A percentile compares a stretch with the other conserved stretches of the same genome.
Conservation (phyloP, 2,797 vertebrate genomes). For the Crenichthys baileyi region DNA sequence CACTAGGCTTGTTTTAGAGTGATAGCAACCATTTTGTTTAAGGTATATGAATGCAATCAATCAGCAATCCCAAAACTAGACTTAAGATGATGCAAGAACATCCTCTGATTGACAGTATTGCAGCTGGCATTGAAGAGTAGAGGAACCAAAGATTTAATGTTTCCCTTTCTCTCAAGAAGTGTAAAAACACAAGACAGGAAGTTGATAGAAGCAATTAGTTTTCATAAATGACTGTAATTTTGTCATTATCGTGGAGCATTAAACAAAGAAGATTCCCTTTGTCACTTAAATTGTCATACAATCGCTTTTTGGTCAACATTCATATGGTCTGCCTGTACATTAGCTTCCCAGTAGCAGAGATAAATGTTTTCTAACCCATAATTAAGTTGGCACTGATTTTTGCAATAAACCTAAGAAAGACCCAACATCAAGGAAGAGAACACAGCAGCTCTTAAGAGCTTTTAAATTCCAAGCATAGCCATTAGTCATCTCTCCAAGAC, state of each 20-base stretch:
- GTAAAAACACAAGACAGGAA: neutral
- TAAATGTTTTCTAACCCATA: conserved; percentile 19
- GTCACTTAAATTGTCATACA: conserved; percentile 14
- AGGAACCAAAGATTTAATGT: neutral
- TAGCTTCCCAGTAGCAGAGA: neutral
- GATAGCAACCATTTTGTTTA: neutral
- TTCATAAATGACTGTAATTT: neutral
- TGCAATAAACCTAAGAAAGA: conserved; percentile 19
- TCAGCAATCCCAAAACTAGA: neutral
- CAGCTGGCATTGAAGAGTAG: neutral
- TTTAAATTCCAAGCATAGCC: conserved; percentile 24
- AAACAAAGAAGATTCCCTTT: conserved; percentile 31
- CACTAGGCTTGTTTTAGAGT: neutral
- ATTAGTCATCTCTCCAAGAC: neutral
- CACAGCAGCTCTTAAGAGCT: conserved; percentile 10
- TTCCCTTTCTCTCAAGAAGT: neutral
- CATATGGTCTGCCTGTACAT: neutral
- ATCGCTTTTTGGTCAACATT: neutral
- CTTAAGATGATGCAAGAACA: neutral
- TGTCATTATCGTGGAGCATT: neutral
- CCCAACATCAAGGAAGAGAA: conserved; percentile 21
- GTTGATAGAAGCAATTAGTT: too few relatives aligned
- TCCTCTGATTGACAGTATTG: neutral
- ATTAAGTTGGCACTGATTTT: conserved; percentile 26
- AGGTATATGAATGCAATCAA: neutral